These are phyloP conservation scores for Steromphala cineraria DNA, from an alignment of 2,888 invertebrate species.

Conservation along the genomic window DNA sequence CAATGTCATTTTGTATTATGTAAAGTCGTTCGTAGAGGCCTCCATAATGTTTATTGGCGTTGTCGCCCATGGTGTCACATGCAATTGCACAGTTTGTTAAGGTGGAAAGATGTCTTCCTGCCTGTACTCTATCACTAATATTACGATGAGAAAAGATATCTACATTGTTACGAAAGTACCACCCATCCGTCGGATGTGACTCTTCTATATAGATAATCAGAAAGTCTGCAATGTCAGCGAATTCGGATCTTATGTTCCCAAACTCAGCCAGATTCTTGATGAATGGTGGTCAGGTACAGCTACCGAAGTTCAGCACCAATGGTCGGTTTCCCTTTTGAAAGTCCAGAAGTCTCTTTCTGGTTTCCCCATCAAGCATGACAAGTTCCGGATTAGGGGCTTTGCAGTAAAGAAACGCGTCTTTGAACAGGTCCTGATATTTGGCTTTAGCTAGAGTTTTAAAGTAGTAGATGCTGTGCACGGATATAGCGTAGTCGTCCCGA, in stretches of 20 bases:
- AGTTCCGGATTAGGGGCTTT: constrained; percentile 42
- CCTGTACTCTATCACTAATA: constrained; percentile 50
- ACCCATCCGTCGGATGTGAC: constrained; percentile 64
- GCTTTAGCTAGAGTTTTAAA: constrained; percentile 25
- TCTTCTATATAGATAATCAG: constrained; percentile 65
- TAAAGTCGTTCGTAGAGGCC: constrained; percentile 64
- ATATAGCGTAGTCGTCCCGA: constrained; percentile 25
- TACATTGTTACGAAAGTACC: constrained; percentile 59
- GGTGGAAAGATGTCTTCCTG: constrained; percentile 44
- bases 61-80: constrained; percentile 60
- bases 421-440: constrained; percentile 26
- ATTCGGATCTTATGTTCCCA: constrained; percentile 51
- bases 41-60: constrained; percentile 57
- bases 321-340: constrained; percentile 49
- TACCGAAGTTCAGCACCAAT: constrained; percentile 66
- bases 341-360: constrained; percentile 33
- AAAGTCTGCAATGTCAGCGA: constrained; percentile 56
- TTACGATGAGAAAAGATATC: constrained; percentile 48
- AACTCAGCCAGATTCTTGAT: constrained; percentile 59
- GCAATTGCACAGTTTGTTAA: constrained; percentile 42
- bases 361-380: constrained; percentile 16
- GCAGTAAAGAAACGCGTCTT: constrained; percentile 14
- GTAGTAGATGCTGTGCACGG: constrained; percentile 6
- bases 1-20: constrained; percentile 51
- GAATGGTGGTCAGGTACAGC: constrained; percentile 69